Evolutionary conservation across 2,113 vertebrate genomes (phyloP).

Genomic region (Circaetus gallicus): DNA sequence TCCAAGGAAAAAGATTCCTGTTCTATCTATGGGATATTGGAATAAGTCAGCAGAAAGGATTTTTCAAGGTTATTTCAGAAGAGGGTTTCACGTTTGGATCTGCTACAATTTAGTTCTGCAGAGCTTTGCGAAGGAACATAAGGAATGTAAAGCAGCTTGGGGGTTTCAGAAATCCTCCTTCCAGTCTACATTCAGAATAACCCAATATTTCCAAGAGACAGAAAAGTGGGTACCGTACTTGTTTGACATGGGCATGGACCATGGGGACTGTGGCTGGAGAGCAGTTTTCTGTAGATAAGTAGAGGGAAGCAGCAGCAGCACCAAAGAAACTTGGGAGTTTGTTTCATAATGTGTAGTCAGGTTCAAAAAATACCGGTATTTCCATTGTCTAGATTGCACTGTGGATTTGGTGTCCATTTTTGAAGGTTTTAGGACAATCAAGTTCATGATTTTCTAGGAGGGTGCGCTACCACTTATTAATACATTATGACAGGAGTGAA

Average conservation of each 20-base stretch:
- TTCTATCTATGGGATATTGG: background rate
- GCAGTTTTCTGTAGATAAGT: background rate
- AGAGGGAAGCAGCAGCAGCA: background rate
- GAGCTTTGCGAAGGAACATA: background rate
- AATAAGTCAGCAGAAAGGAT: background rate
- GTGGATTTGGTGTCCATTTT: background rate
- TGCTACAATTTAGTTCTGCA: background rate
- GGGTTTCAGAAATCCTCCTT: background rate
- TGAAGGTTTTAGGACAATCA: background rate
- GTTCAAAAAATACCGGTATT: rapidly evolving
- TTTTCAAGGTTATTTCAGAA: background rate
- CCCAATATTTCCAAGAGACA: background rate
- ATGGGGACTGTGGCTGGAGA: background rate
- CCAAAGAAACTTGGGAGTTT: background rate
- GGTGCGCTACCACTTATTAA: background rate
- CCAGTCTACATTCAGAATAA: background rate
- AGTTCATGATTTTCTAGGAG: background rate
- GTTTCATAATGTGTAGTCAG: background rate
- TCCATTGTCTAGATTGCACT: background rate
- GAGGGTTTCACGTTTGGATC: background rate
- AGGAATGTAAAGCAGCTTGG: background rate
- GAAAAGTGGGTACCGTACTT: background rate
- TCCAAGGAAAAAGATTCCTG: background rate
- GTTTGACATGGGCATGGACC: background rate
- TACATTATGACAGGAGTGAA: background rate